Base-by-base conservation (phyloP, 2,797 vertebrate genomes). In the Pterois miles region DNA sequence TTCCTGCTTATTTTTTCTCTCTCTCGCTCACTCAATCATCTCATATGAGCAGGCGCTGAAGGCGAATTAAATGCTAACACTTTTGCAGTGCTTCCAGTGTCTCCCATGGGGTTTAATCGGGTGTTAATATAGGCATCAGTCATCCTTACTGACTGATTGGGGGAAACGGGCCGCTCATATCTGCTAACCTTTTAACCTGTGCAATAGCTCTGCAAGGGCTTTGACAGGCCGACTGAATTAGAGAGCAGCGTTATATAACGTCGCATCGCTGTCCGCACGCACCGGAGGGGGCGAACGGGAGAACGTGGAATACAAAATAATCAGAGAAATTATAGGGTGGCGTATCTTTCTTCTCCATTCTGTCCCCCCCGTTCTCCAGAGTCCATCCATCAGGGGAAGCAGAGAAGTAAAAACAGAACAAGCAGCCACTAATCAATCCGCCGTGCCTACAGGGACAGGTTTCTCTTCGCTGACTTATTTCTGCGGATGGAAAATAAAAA, bases 351-450 rank as follows among this genome's bases (percentile, higher is more conserved):
- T 10, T 50, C 52, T 48, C 1, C 1, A 1, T 36, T 48, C 31
- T 56, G 33, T 46, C 29, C 6, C 43, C 25, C 66, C 60, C 7
- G 4, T 75, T 65, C 57, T 52, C 72, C 33, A 54, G 23, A 67
- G 34, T 71, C 81, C 53, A 83, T 88, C 83, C 78, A 78, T 88
- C 86, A 88, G 63, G 36, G 48, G 52, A 65, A 62, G 18, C 10
- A 74, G 38, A 76, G 56, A 71, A 80, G 70, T 84, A 68, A 82
- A 88, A 83, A 76, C 80, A 65, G 65, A 85, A 71, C 34, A 46
- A 73, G 69, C 74, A 72, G 80, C 66, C 64, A 71, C 78, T 79
- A 83, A 88, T 88, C 80, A 85, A 78, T 82, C 74, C 59, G 20
- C 68, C 23, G 82, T 14, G 34, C 88, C 80, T 48, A 22, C 80